Conservation (phyloP, 2,888 invertebrate species). For the Phaonia tiefii region DNA sequence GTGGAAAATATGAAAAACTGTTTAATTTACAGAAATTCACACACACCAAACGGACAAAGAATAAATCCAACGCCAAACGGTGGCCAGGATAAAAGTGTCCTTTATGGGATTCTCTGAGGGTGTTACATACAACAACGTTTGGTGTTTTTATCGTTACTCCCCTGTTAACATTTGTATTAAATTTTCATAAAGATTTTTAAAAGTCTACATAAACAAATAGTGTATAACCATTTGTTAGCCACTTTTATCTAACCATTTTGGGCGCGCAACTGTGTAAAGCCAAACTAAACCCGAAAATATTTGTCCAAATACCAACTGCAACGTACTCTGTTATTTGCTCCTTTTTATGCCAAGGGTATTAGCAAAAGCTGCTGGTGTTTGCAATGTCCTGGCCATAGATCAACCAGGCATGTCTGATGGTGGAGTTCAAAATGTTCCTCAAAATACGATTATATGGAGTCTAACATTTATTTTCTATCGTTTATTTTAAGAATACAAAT, state of each 20-base stretch:
- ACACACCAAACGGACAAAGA: not conserved
- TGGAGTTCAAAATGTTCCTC: constrained; percentile 19
- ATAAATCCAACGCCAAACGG: no score
- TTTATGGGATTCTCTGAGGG: no score
- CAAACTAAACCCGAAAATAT: constrained; percentile 7
- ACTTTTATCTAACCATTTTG: constrained; percentile 26
- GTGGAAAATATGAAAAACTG: not conserved
- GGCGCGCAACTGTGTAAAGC: not conserved
- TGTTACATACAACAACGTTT: not conserved
- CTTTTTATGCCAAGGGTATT: not conserved
- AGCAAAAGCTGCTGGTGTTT: not conserved
- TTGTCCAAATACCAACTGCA: not conserved
- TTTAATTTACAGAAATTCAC: constrained; percentile 3
- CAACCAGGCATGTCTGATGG: constrained; percentile 2
- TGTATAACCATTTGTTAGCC: constrained; percentile 26
- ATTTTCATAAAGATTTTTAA: constrained; percentile 32
- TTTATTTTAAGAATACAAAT: constrained; percentile 12
- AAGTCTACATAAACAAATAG: constrained; percentile 19
- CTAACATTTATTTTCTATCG: not conserved
- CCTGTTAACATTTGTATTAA: constrained; percentile 5
- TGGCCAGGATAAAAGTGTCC: no score
- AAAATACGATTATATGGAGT: constrained; percentile 8
- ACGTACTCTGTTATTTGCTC: not conserved
- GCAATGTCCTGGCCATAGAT: not conserved
- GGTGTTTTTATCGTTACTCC: not conserved